These are phyloP conservation scores for Odontamblyopus rebecca DNA, from an alignment of 2,797 vertebrate genomes.

Conservation along the genomic window DNA sequence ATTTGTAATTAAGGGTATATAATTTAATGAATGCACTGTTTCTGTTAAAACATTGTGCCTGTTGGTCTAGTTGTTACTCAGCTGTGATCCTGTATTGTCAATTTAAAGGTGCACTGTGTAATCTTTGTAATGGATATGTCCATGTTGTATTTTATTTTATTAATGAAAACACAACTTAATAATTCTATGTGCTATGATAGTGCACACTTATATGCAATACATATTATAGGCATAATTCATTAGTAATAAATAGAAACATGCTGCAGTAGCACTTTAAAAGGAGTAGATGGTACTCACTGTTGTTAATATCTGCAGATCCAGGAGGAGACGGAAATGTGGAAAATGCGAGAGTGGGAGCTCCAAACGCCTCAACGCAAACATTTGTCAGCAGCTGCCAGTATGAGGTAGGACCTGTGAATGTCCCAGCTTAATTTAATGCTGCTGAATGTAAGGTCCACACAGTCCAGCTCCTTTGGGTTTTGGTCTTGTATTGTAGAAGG, in stretches of 20 bases:
- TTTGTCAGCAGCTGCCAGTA: constrained; percentile 32
- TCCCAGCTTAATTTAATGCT: constrained; percentile 29
- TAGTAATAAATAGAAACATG: not conserved
- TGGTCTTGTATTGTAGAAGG: constrained; percentile 21
- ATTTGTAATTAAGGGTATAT: not conserved
- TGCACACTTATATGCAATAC: no score
- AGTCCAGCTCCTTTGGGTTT: constrained; percentile 16
- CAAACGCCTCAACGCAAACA: constrained; percentile 68
- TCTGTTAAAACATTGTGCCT: not conserved
- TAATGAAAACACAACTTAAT: no score
- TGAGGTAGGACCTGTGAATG: constrained; percentile 53
- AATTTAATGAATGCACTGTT: not conserved
- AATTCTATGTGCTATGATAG: no score
- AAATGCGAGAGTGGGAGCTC: constrained; percentile 87
- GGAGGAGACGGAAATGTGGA: constrained; percentile 85
- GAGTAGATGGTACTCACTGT: constrained; percentile 13
- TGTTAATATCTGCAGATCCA: constrained; percentile 62
- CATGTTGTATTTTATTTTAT: no score
- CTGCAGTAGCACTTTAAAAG: not conserved
- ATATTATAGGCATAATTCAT: not conserved
- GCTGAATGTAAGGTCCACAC: constrained; percentile 10
- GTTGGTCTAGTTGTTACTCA: no score
- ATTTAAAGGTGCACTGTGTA: not conserved
- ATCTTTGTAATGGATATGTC: not conserved
- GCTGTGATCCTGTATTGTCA: not conserved